Conservation (phyloP, 1,140 invertebrate species). For the Drosophila setifemur region DNA sequence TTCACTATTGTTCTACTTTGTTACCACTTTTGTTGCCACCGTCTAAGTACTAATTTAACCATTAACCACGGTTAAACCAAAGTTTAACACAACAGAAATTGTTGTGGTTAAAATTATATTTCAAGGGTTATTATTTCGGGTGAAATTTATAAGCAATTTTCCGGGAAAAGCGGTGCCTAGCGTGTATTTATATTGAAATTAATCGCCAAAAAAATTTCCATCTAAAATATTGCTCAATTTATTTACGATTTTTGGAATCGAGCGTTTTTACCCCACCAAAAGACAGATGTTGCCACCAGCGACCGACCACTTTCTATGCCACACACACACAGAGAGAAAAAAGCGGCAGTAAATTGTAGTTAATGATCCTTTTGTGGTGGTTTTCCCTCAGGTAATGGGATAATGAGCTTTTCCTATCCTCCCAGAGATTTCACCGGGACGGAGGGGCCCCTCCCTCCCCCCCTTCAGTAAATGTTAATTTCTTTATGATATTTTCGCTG, state of each 20-base stretch:
- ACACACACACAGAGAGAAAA: background rate
- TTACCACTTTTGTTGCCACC: no score
- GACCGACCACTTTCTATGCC: conserved; percentile 16
- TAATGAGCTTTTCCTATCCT: conserved; percentile 15
- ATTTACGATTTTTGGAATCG: conserved; percentile 2
- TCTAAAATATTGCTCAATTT: conserved; percentile 9
- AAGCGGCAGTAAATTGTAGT: conserved; percentile 28
- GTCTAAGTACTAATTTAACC: no score
- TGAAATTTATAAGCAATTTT: background rate
- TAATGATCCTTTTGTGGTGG: conserved; percentile 40
- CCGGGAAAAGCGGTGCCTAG: background rate
- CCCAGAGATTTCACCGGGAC: background rate
- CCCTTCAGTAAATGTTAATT: conserved; percentile 49
- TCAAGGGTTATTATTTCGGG: no score
- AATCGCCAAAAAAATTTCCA: background rate
- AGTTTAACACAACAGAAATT: no score
- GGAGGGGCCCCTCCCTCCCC: no score
- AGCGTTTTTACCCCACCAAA: conserved; percentile 11
- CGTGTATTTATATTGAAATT: conserved; percentile 6
- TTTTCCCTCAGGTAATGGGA: conserved; percentile 33
- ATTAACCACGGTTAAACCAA: no score
- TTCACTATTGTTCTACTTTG: no score
- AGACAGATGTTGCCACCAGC: conserved; percentile 22
- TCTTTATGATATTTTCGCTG: conserved; percentile 34
- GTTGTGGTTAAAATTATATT: no score